Conservation (phyloP, 2,113 vertebrate species). For the Promerops cafer region DNA sequence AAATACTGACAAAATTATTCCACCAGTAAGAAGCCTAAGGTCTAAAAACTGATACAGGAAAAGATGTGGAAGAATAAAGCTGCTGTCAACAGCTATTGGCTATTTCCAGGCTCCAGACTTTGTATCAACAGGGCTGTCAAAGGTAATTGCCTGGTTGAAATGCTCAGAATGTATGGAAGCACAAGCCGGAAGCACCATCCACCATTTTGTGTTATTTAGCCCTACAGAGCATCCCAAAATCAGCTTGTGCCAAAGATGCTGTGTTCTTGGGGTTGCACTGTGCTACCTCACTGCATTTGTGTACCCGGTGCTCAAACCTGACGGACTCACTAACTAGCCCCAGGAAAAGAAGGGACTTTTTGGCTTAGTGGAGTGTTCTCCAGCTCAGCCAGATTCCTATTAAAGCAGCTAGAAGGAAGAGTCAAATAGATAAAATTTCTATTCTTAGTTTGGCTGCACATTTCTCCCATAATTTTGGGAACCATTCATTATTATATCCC, state of each 20-base stretch:
- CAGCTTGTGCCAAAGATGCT: neutral
- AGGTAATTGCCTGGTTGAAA: neutral
- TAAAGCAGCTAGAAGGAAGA: neutral
- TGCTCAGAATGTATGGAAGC: neutral
- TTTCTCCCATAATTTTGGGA: neutral
- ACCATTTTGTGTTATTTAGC: neutral
- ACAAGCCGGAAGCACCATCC: neutral
- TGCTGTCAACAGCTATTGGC: neutral
- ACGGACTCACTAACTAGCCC: neutral
- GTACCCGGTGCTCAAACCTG: accelerated
- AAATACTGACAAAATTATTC: neutral
- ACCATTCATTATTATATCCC: neutral
- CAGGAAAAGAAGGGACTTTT: neutral
- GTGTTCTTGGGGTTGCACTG: too few species aligned
- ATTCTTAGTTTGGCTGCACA: neutral
- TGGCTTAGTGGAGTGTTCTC: neutral
- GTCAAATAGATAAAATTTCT: neutral
- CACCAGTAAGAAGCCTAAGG: neutral
- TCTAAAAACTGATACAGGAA: neutral
- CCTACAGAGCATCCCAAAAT: neutral
- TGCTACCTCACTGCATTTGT: neutral
- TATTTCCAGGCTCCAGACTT: neutral
- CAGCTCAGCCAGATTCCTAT: neutral
- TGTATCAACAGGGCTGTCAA: neutral
- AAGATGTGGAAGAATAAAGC: neutral